Evolutionary conservation across 2,888 invertebrate species (phyloP).

Genomic region (Furcula furcula): DNA sequence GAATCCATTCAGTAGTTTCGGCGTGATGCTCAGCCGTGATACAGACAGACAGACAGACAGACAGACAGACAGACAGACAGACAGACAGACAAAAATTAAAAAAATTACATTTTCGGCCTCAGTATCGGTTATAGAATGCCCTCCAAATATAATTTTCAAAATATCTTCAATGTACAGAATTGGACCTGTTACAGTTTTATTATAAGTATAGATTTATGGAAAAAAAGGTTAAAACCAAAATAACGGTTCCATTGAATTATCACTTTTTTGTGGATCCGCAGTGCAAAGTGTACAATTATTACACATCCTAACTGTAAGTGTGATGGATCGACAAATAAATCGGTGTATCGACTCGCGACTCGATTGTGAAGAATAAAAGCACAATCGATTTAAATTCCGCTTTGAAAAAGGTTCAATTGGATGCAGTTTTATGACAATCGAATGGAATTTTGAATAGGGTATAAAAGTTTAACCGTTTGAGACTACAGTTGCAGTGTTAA

Average conservation of each 20-base stretch:
- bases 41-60: too few species aligned
- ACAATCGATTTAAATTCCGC: not conserved
- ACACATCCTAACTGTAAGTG: conserved; percentile 1
- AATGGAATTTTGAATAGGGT: not conserved
- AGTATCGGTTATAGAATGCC: too few species aligned
- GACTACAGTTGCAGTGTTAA: not conserved
- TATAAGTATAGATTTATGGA: too few species aligned
- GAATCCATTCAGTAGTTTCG: too few species aligned
- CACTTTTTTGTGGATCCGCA: not conserved
- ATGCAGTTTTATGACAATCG: not conserved
- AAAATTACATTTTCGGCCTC: too few species aligned
- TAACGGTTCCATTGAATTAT: not conserved
- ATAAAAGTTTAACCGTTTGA: not conserved
- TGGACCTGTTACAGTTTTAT: too few species aligned
- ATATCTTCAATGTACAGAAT: too few species aligned
- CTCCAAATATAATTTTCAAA: too few species aligned
- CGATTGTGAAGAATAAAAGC: not conserved
- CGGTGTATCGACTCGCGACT: not conserved
- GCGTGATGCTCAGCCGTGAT: too few species aligned
- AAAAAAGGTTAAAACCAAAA: not conserved
- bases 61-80: too few species aligned
- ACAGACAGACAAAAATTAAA: too few species aligned
- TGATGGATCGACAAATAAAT: not conserved
- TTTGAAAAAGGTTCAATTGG: not conserved
- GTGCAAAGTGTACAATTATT: conserved; percentile 1